These are phyloP conservation scores for Pterocles orientalis DNA, from an alignment of 2,113 vertebrate species.

Conservation along the genomic window DNA sequence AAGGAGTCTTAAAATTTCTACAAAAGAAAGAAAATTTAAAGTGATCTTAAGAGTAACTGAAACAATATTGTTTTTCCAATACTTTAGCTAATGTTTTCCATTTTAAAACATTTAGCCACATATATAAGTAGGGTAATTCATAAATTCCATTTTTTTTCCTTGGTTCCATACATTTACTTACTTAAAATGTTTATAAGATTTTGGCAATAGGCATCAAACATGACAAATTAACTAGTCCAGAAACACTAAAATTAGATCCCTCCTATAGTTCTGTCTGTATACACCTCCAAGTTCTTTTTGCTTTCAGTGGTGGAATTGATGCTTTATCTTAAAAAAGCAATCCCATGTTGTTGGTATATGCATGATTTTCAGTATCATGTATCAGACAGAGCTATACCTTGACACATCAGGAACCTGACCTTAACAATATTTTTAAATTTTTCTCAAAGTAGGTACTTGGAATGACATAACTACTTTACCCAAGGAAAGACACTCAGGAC, in stretches of 20 bases:
- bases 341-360: not conserved
- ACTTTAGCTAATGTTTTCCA: not conserved
- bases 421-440: not conserved
- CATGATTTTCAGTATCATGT: not conserved
- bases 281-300: not conserved
- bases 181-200: not conserved
- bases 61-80: not conserved
- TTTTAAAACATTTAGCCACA: not conserved
- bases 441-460: not conserved
- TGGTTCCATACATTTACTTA: not conserved
- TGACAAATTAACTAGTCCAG: not conserved
- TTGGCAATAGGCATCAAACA: not conserved
- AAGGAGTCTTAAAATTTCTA: constrained; percentile 24
- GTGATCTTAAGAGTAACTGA: constrained; percentile 14
- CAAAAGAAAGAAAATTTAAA: constrained; percentile 36
- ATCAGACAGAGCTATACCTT: not conserved
- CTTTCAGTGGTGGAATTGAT: not conserved
- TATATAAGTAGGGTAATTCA: not conserved
- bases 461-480: not conserved
- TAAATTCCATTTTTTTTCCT: not conserved
- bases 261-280: not conserved
- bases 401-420: not conserved
- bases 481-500: not conserved
- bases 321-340: not conserved
- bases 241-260: not conserved